Base-by-base conservation (phyloP, 2,888 invertebrate species). In the Cryptus armator region DNA sequence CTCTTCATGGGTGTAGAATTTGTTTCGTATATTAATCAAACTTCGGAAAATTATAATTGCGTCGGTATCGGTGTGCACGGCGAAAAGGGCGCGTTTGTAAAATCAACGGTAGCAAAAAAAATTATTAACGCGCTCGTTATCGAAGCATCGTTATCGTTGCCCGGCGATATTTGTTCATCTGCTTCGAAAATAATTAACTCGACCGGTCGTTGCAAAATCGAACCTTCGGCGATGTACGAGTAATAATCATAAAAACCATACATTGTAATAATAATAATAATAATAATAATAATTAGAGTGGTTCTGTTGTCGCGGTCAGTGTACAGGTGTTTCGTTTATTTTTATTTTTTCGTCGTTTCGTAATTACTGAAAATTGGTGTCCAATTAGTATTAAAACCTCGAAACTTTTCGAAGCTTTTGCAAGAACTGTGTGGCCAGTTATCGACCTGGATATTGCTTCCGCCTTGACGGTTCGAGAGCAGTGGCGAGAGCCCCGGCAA, bases 361-460 rank as follows among this genome's bases (percentile, higher is more conserved):
- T 19, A 19, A 24, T 56, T 56, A 16, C 24, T 4, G 56, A 56
- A 24, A 56, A 24, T 56, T 10, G 24, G 3, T 24, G 24, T 56
- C 56, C 24, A 12, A 24, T 56, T 56, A 56, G 10, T 32, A 12
- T 32, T 14, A 29, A 32, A 62, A 14, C 32, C 12, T 6, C 14
- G 7, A 62, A 62, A 6, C 29, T 12, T 62, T 32, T 6, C 29
- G 59, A 62, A 62, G 6, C 59, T 62, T 24, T 12, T 12, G n/a
- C 59, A 29, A 62, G n/a, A 62, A 29, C 7, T 62, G 14, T 62
- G 29, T 29, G 59, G 2, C n/a, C 59, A n/a, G 29, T 32, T 24
- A 62, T 62, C 32, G 29, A 32, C 14, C 7, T 29, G 14, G 32
- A 10, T 62, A 62, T 62, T 62, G 59, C 59, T 62, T 62, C 59